These are phyloP conservation scores for Frieseomelitta varia DNA, from an alignment of 1,140 invertebrate genomes.

Conservation along the genomic window DNA sequence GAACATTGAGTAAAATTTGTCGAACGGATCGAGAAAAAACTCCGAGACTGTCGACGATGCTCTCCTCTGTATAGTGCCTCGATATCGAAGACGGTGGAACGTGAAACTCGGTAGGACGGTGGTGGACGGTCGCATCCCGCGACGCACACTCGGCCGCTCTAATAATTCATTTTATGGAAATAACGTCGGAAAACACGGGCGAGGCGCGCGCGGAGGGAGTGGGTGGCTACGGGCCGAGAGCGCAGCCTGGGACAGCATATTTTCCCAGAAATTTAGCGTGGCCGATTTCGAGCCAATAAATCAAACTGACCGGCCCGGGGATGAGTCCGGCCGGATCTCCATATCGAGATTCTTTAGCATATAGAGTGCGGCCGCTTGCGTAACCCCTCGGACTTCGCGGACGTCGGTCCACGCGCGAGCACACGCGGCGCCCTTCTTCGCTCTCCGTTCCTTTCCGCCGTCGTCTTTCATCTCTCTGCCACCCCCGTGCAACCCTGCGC, in stretches of 20 bases:
- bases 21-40: too few species aligned
- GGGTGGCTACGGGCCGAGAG: not conserved
- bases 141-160: conserved; percentile 59
- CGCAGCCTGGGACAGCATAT: conserved; percentile 73
- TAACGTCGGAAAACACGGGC: conserved; percentile 47
- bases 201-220: not conserved
- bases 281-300: conserved; percentile 79
- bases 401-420: conserved; percentile 12
- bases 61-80: too few species aligned
- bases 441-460: too few species aligned
- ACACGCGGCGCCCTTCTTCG: conserved; percentile 30
- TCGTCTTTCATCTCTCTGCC: conserved; percentile 3
- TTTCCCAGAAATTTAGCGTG: conserved; percentile 79
- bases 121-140: not conserved
- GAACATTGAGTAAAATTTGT: too few species aligned
- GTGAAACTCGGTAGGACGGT: not conserved
- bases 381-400: conserved; percentile 60
- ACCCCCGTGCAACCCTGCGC: not conserved
- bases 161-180: conserved; percentile 83
- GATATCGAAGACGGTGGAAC: not conserved
- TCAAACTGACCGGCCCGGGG: conserved; percentile 77
- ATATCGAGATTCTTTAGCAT: conserved; percentile 79
- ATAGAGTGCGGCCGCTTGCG: conserved; percentile 71
- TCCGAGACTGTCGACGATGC: too few species aligned
- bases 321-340: conserved; percentile 64